Percentiles rank a stretch among this genome's conserved stretches.
Conservation (phyloP, 1,140 invertebrate species). For the Megathymus violae region DNA sequence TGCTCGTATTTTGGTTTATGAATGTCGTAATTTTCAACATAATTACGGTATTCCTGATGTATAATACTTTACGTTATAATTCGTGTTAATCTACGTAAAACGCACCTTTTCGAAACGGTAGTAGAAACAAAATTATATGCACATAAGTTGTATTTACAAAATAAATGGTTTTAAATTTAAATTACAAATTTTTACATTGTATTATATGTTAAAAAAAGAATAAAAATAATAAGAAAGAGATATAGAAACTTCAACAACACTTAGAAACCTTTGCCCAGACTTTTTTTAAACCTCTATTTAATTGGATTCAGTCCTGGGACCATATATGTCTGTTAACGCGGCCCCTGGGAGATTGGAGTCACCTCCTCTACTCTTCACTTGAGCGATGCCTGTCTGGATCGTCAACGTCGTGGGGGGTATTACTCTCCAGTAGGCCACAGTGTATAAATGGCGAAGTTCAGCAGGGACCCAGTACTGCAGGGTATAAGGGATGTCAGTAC, state of each 20-base stretch:
- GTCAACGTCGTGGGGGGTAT: conserved; percentile 35
- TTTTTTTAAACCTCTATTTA: too few species aligned
- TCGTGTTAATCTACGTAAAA: background rate
- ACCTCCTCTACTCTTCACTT: conserved; percentile 15
- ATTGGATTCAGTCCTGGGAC: background rate
- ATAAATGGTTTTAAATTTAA: too few species aligned
- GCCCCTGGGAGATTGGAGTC: conserved; percentile 10
- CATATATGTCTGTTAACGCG: conserved; percentile 22
- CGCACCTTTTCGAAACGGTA: too few species aligned
- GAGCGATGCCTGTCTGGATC: conserved; percentile 31
- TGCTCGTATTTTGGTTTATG: conserved; percentile 7
- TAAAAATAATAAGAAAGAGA: too few species aligned
- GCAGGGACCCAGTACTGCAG: conserved; percentile 34
- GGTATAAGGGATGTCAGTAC: conserved; percentile 26
- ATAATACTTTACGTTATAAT: background rate
- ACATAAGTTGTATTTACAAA: too few species aligned
- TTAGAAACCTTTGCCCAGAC: too few species aligned
- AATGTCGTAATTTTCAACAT: background rate
- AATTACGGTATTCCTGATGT: background rate
- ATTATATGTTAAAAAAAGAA: too few species aligned
- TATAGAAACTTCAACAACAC: too few species aligned
- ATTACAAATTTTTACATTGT: too few species aligned
- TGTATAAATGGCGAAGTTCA: conserved; percentile 31
- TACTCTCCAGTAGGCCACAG: conserved; percentile 23
- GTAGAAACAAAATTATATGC: too few species aligned